These are phyloP conservation scores for Halcyon malimbica DNA, from an alignment of 2,113 vertebrate genomes.

Conservation along the genomic window DNA sequence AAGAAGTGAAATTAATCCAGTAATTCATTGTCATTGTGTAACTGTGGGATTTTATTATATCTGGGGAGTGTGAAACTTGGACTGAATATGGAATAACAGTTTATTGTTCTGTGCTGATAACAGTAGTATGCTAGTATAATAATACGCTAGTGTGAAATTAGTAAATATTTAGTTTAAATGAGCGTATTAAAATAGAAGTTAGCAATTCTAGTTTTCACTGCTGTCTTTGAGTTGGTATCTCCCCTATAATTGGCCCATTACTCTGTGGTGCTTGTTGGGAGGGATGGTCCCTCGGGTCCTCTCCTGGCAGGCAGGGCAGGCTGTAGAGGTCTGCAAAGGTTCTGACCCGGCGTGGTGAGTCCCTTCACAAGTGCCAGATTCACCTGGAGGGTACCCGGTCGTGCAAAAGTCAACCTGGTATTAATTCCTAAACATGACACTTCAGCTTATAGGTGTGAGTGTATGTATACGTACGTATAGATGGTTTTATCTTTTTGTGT, in stretches of 20 bases:
- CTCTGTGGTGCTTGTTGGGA: rapidly evolving
- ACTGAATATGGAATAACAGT: neutral
- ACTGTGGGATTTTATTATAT: neutral
- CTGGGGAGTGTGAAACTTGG: neutral
- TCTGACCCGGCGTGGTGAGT: too few species aligned
- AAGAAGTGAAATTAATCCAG: neutral
- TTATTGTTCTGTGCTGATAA: neutral
- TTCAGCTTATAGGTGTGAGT: neutral
- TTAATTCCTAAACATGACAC: rapidly evolving
- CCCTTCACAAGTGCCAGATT: neutral
- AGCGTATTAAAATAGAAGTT: neutral
- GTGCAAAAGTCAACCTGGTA: neutral
- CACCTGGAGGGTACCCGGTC: neutral
- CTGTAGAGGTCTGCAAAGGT: neutral
- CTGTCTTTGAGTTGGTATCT: neutral
- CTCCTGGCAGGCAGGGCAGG: neutral
- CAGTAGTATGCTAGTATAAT: neutral
- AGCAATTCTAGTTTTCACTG: neutral
- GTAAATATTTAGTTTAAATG: neutral
- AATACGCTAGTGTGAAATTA: neutral
- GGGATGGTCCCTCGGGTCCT: rapidly evolving
- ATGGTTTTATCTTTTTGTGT: neutral
- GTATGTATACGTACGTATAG: rapidly evolving
- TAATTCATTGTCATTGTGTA: neutral
- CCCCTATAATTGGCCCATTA: rapidly evolving